phyloP scores from a whole-genome alignment of 2,113 vertebrate genomes.

The Astur gentilis region DNA sequence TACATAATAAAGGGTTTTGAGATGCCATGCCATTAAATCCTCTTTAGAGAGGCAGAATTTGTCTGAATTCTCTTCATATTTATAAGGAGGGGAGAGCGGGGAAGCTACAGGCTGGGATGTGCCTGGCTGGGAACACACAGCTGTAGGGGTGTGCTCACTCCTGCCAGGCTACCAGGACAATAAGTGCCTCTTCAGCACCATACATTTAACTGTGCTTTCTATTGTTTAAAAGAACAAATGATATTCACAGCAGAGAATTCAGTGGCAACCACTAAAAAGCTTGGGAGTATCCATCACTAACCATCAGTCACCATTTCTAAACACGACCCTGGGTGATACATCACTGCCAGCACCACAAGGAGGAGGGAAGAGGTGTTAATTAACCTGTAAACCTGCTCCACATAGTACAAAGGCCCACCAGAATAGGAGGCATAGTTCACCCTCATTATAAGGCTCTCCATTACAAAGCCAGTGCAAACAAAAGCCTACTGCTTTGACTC shows the following conservation, averaged over 20 bases:
- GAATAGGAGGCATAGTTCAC: not conserved
- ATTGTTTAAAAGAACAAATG: not conserved
- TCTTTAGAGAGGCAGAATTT: conserved; percentile 8
- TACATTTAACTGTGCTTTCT: not conserved
- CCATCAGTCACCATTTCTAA: not conserved
- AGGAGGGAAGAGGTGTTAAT: conserved; percentile 20
- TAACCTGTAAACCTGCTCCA: conserved; percentile 41
- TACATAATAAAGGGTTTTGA: not conserved
- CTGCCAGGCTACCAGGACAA: not conserved
- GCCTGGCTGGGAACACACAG: not conserved
- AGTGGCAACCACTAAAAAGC: not conserved
- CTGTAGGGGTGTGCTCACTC: not conserved
- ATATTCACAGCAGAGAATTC: not conserved
- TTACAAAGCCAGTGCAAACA: conserved; percentile 22
- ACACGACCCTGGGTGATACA: not conserved
- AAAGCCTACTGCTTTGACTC: conserved; percentile 11
- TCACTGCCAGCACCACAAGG: not conserved
- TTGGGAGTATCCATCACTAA: not conserved
- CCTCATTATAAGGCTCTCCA: conserved; percentile 32
- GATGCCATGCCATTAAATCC: conserved; percentile 12
- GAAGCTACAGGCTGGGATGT: not conserved
- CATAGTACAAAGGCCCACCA: not conserved
- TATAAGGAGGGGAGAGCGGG: not conserved
- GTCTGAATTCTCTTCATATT: not conserved
- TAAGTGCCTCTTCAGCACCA: not conserved